Evolutionary conservation across 1,140 invertebrate species (phyloP), one percentile per base, ranked within the genome.

Genomic region (Metopolophium dirhodum): DNA sequence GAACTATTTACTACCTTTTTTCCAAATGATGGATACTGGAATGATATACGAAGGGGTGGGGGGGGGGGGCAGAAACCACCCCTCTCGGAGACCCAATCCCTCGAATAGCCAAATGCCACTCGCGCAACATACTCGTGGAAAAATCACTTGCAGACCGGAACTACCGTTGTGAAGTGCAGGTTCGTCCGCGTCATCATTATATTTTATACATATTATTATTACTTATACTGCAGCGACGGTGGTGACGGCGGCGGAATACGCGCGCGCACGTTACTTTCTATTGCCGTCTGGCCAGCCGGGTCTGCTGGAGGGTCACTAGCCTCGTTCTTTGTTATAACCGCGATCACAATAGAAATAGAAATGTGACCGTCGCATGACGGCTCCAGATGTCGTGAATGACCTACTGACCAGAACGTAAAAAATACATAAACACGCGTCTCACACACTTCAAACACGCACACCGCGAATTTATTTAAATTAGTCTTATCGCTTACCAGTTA

Each of bases 361-460:
- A 93, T 93, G 91, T 86, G 91, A 93, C 91, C 82, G 23, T 93
- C 91, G 91, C 49, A 57, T n/a, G 82, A 85, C n/a, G 91, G 91
- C 35, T 92, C 35, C 20, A 85, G 91, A 86, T 85, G 91, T 92
- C 91, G 91, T 93, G 91, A 82, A 83, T 93, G 91, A 93, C 91
- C 91, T 93, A 93, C 91, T 93, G 91, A 93, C 82, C 82, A 93
- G 91, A 57, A 93, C 68, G n/a, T 91, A 91, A 91, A 91, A 91
- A 89, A 68, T 77, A 77, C 61, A 77, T 35, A 90, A 90, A 90
- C 35, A 90, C 35, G 41, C 88, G 14, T 61, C n/a, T 54, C 49
- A 57, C 47, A 41, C 41, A 37, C 11, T 35, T n/a, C 61, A n/a
- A 30, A 77, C 61, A 77, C n/a, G 61, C 61, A 77, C 61, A n/a